Percentiles rank a stretch among this genome's conserved stretches.
Conservation (phyloP, 1,140 invertebrate genomes). For the Megalopta genalis region DNA sequence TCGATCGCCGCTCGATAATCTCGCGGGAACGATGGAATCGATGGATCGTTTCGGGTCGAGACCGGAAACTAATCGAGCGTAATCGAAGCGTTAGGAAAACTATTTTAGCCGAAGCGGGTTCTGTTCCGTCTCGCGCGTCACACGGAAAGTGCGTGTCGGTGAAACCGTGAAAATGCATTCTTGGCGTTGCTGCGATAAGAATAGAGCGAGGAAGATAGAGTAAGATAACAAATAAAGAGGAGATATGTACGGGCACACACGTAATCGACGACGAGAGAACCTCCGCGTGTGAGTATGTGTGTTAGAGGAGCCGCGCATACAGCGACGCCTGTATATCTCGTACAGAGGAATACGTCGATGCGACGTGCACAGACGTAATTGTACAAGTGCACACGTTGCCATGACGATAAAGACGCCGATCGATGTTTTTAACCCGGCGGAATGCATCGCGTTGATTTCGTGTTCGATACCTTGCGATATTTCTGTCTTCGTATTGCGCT, state of each 20-base stretch:
- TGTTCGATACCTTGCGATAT: conserved; percentile 50
- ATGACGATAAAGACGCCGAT: conserved; percentile 63
- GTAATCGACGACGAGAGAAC: conserved; percentile 12
- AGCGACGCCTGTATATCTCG: background rate
- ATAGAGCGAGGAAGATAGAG: conserved; percentile 56
- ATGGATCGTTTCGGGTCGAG: background rate
- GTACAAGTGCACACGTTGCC: conserved; percentile 46
- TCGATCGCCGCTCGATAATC: background rate
- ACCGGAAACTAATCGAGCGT: background rate
- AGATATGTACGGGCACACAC: conserved; percentile 16
- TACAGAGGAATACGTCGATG: background rate
- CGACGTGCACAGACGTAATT: conserved; percentile 8
- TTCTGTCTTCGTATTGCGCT: conserved; percentile 50
- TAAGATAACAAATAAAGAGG: conserved; percentile 58
- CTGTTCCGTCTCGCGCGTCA: conserved; percentile 19
- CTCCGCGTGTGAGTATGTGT: background rate
- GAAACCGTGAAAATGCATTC: conserved; percentile 62
- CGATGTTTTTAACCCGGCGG: conserved; percentile 54
- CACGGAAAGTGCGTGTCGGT: conserved; percentile 36
- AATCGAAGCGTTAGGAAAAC: background rate
- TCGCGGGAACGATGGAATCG: background rate
- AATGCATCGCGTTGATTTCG: conserved; percentile 50
- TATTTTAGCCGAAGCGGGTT: background rate
- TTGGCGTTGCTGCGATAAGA: conserved; percentile 57
- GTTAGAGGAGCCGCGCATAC: background rate